phyloP scores from a whole-genome alignment of 2,113 vertebrate species.

The Peromyscus maniculatus region DNA sequence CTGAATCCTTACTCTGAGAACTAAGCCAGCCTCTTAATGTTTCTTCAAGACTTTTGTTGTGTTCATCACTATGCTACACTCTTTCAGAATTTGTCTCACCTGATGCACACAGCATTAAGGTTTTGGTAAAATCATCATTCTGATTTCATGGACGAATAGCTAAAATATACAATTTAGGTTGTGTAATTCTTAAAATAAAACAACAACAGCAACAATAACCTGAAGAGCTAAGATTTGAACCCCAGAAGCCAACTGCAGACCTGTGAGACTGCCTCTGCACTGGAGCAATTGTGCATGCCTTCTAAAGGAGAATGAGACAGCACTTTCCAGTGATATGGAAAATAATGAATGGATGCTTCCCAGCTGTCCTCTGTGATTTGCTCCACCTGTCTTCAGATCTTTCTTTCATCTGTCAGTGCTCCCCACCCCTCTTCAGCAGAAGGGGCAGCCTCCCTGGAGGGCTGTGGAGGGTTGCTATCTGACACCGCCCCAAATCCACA shows the following conservation, averaged over 20 bases:
- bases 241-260: neutral
- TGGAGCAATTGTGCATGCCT: neutral
- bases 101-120: neutral
- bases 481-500: constrained; percentile 14
- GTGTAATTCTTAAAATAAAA: neutral
- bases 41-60: neutral
- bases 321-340: neutral
- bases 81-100: neutral
- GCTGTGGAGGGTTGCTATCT: neutral
- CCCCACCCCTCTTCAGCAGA: neutral
- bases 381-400: neutral
- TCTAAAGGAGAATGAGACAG: neutral
- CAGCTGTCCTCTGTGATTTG: neutral
- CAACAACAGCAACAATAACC: neutral
- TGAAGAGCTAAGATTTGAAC: neutral
- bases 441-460: neutral
- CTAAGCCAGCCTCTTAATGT: neutral
- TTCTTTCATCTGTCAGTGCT: neutral
- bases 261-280: neutral
- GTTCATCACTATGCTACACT: neutral
- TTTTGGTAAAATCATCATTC: neutral
- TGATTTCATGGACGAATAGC: neutral
- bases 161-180: neutral
- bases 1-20: constrained; percentile 11
- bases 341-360: constrained; percentile 3